phyloP scores from a whole-genome alignment of 2,888 invertebrate species.

The Tipula helvola region DNA sequence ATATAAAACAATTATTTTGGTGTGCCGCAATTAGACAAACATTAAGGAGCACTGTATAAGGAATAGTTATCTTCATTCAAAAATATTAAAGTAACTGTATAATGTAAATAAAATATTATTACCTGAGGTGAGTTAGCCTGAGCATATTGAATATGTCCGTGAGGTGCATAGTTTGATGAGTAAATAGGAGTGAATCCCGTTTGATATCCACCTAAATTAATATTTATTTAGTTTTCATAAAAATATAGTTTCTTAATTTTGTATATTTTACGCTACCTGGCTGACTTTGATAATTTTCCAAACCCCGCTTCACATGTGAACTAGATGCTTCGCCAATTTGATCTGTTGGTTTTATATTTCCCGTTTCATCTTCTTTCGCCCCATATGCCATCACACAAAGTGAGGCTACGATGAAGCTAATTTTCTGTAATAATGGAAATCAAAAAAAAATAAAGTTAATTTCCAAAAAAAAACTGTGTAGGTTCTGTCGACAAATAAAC shows the following conservation, averaged over 20 bases:
- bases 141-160: slow-evolving; percentile 1
- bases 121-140: neutral
- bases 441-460: too few relatives aligned
- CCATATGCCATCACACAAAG: neutral
- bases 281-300: neutral
- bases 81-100: too few relatives aligned
- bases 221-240: neutral
- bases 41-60: neutral
- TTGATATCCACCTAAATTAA: neutral
- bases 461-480: too few relatives aligned
- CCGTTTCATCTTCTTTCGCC: neutral
- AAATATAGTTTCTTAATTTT: neutral
- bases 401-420: neutral
- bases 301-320: neutral
- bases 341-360: neutral
- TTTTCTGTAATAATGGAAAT: neutral
- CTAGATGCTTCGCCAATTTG: neutral
- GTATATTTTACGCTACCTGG: neutral
- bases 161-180: neutral
- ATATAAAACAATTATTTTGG: too few relatives aligned
- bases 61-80: too few relatives aligned
- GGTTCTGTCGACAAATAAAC: neutral
- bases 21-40: too few relatives aligned
- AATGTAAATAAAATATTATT: neutral
- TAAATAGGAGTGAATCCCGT: slow-evolving; percentile 6